A percentile compares a stretch with the other conserved stretches of the same genome.
phyloP scores from a whole-genome alignment of 2,888 invertebrate species.

The Ferrisia virgata region DNA sequence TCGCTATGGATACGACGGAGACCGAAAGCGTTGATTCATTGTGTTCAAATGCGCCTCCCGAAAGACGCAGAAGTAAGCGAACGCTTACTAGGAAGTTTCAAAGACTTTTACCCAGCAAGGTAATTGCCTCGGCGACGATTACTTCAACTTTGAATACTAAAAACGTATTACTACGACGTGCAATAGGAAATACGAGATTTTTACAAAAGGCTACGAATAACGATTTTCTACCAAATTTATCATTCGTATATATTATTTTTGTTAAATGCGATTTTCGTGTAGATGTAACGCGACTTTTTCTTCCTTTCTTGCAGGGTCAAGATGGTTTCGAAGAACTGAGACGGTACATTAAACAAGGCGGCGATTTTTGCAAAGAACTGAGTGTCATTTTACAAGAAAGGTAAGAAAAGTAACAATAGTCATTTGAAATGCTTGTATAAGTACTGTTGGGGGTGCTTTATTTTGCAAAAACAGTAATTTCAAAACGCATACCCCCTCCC shows the following conservation, averaged over 20 bases:
- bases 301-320: slow-evolving; percentile 65
- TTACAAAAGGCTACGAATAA: no score
- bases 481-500: no score
- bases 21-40: slow-evolving; percentile 3
- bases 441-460: no score
- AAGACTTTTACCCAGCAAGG: slow-evolving; percentile 24
- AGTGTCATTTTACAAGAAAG: slow-evolving; percentile 86
- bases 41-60: neutral
- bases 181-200: no score
- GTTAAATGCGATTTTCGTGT: neutral
- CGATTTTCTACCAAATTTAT: neutral
- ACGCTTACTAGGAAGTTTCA: slow-evolving; percentile 37
- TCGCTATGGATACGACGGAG: slow-evolving; percentile 19
- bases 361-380: slow-evolving; percentile 90
- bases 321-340: slow-evolving; percentile 91
- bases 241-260: neutral
- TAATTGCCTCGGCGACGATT: neutral
- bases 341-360: slow-evolving; percentile 88
- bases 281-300: neutral
- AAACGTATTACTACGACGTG: no score
- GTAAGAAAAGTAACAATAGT: slow-evolving; percentile 56
- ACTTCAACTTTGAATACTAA: no score
- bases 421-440: neutral
- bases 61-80: neutral
- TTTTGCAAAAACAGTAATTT: no score